Evolutionary conservation across 2,797 vertebrate species (phyloP), one percentile per base, ranked within the genome.

Genomic region (Acropternis orthonyx): DNA sequence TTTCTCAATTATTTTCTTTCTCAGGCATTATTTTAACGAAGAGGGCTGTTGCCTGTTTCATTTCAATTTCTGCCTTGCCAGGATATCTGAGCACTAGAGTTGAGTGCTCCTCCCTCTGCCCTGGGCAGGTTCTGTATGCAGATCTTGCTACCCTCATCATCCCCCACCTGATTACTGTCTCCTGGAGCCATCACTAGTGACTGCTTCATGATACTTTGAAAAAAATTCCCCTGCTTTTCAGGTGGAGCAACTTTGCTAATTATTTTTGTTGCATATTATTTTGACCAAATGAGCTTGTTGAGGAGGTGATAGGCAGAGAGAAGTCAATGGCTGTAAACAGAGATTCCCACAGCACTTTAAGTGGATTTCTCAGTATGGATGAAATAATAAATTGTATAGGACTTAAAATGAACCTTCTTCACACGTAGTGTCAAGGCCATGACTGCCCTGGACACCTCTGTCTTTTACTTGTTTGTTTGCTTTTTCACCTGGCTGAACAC

Each of bases 391-490:
- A 32, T 20, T 67, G 55, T 19, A 10, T 1, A 51, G 26, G 43
- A 61, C 21, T 26, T 56, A n/a, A 83, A 80, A 67, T 49, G 10
- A 71, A 18, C 23, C 23, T 55, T 78, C 36, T 88, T 15, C 18
- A 27, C 28, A 36, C 10, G 7, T 12, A 8, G 1, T 44, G 7
- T 48, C 54, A 62, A 79, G 41, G 18, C 24, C 6, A 12, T 22
- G 11, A 28, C 44, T 65, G 43, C 36, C 21, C 6, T 9, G 0
- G 7, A 12, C n/a, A 21, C 2, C 7, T 1, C 2, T 7, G 2
- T 32, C 18, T 78, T 88, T 78, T 15, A 20, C 20, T 84, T 52
- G 15, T 67, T 80, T 62, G 37, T 46, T 59, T 88, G 36, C 39
- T 81, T 91, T 85, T 91, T 87, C 48, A 80, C 8, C 44, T 36